Evolutionary conservation across 2,888 invertebrate genomes (phyloP), one percentile per base, ranked within the genome.

Genomic region (Brenthis hecate): DNA sequence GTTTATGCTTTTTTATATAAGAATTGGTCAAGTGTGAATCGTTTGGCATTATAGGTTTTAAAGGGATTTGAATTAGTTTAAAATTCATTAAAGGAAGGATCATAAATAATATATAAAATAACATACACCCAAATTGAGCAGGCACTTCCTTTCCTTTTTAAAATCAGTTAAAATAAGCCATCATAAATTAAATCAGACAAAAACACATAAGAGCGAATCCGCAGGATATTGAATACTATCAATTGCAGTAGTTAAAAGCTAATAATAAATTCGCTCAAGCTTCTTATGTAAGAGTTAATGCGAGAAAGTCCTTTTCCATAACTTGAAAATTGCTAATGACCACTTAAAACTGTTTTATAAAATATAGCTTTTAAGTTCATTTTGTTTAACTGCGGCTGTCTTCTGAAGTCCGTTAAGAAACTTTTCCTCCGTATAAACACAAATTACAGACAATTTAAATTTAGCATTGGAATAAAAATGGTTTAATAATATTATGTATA

Each of bases 271-370:
- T 43, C 32, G 13, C 32, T 47, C 55, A 23, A 56, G 60, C 61
- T 36, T 66, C 63, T 68, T 58, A 54, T 51, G 56, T 54, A 56
- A 58, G 55, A 71, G 63, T 69, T 66, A 48, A 63, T 65, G 62
- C 53, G 43, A 58, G 66, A 61, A 48, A 64, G 62, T 68, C 60
- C 69, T 19, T 53, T 19, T 47, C 60, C 66, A 69, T 71, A 71
- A 66, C 54, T 66, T 48, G 55, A 48, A 69, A 58, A 62, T 71
- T 63, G 66, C 69, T 72, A 66, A 72, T 72, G 71, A 72, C 71
- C 69, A 66, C 69, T 71, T 72, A 69, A 65, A 66, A 65, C 66
- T 69, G 69, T 69, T 72, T 69, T 67, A 72, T 72, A 64, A 72
- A 72, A 69, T 71, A 69, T 69, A 64, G 69, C 60, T 69, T 65